Conservation (phyloP, 1,140 invertebrate genomes). For the Himalopsyche phryganea region DNA sequence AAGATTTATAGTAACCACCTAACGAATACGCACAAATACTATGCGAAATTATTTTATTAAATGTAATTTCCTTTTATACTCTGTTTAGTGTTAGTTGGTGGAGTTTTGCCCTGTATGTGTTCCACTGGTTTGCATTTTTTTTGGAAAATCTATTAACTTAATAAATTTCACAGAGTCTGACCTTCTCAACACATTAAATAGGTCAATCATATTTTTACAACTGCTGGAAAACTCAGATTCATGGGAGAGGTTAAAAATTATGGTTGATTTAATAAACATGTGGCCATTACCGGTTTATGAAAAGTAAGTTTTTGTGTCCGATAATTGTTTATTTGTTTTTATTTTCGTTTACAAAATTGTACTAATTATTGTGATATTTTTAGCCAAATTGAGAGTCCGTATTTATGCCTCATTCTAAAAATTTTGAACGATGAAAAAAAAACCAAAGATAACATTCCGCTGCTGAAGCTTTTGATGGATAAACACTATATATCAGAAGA, state of each 20-base stretch:
- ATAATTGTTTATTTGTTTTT: conserved; percentile 4
- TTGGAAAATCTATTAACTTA: too few species aligned
- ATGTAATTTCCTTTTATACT: too few species aligned
- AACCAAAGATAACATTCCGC: conserved; percentile 29
- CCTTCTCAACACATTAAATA: conserved; percentile 2
- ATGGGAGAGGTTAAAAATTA: conserved; percentile 31
- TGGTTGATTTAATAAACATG: conserved; percentile 31
- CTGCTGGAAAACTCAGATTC: conserved; percentile 17
- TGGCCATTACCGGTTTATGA: conserved; percentile 14
- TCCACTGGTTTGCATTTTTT: too few species aligned
- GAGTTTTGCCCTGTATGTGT: too few species aligned
- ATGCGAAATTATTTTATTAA: too few species aligned
- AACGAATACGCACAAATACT: too few species aligned
- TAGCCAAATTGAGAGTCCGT: conserved; percentile 19
- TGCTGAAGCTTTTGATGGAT: conserved; percentile 26
- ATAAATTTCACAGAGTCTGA: conserved; percentile 9
- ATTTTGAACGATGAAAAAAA: conserved; percentile 22
- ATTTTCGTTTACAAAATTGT: too few species aligned
- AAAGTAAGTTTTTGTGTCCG: conserved; percentile 9
- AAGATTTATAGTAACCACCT: too few species aligned
- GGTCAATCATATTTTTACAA: conserved; percentile 16
- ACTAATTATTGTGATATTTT: too few species aligned
- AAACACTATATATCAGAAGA: conserved; percentile 24
- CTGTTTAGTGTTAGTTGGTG: too few species aligned
- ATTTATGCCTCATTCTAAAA: conserved; percentile 15